Evolutionary conservation across 2,797 vertebrate genomes (phyloP).

Genomic region (Cetoscarus ocellatus): DNA sequence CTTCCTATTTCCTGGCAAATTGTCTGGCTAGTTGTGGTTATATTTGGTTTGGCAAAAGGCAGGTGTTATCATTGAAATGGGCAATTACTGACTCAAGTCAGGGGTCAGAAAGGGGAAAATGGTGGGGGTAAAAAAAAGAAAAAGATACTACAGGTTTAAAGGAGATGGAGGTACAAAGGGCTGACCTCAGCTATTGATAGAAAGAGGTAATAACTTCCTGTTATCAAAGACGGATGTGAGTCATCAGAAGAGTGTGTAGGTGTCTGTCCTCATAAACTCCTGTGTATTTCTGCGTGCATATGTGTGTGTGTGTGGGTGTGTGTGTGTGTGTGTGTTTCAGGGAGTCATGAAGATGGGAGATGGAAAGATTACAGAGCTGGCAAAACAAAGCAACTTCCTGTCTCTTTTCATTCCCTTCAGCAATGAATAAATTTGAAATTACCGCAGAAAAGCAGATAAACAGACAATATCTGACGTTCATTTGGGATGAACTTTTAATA

Average conservation of each 20-base stretch:
- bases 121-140: background rate
- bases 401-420: constrained; percentile 12
- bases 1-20: constrained; percentile 13
- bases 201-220: constrained; percentile 64
- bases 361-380: constrained; percentile 25
- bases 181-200: constrained; percentile 43
- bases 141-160: background rate
- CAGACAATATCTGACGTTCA: constrained; percentile 3
- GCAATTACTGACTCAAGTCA: background rate
- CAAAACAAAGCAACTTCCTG: constrained; percentile 8
- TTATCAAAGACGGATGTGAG: constrained; percentile 54
- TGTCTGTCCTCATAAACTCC: background rate
- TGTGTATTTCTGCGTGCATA: constrained; percentile 6
- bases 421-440: constrained; percentile 4
- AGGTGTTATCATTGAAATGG: constrained; percentile 1
- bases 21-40: background rate
- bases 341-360: constrained; percentile 8
- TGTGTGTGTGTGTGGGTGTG: constrained; percentile 2
- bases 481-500: constrained; percentile 1
- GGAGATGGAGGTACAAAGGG: background rate
- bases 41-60: constrained; percentile 24
- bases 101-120: background rate
- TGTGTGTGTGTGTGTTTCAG: background rate
- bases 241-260: constrained; percentile 41
- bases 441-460: constrained; percentile 6